Evolutionary conservation across 1,140 invertebrate genomes (phyloP).

Genomic region (Myzus persicae): DNA sequence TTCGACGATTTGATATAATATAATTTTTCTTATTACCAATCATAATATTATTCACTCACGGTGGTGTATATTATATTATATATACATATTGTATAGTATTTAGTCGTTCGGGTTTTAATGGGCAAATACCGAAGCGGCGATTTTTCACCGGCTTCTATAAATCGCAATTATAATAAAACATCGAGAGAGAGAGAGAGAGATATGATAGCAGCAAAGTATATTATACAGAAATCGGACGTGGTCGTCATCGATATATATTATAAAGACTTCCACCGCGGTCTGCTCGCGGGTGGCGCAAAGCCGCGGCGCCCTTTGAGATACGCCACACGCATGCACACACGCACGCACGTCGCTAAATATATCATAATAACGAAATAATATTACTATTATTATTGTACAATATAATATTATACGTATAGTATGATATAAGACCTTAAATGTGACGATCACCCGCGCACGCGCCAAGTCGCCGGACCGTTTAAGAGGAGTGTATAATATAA

Average conservation of each 20-base stretch:
- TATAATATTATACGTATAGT: background rate
- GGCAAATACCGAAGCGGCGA: background rate
- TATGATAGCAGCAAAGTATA: background rate
- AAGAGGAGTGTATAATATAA: background rate
- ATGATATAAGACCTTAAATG: background rate
- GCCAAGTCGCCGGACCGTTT: background rate
- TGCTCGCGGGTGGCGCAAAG: constrained; percentile 46
- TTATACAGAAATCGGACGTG: background rate
- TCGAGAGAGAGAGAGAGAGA: background rate
- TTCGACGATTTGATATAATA: background rate
- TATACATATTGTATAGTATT: background rate
- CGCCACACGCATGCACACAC: background rate
- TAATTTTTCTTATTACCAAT: constrained; percentile 7
- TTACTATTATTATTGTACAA: background rate
- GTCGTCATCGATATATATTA: background rate
- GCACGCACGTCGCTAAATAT: constrained; percentile 18
- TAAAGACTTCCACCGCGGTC: constrained; percentile 22
- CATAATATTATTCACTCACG: background rate
- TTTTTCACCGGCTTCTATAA: constrained; percentile 39
- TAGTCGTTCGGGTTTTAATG: background rate
- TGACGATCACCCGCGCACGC: background rate
- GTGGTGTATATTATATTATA: background rate
- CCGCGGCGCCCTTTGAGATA: constrained; percentile 42
- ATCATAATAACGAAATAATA: constrained; percentile 37
- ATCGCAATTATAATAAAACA: constrained; percentile 29